A percentile compares a stretch with the other conserved stretches of the same genome.
These are phyloP conservation scores for Periplaneta americana DNA, from an alignment of 1,140 invertebrate genomes.

Conservation along the genomic window DNA sequence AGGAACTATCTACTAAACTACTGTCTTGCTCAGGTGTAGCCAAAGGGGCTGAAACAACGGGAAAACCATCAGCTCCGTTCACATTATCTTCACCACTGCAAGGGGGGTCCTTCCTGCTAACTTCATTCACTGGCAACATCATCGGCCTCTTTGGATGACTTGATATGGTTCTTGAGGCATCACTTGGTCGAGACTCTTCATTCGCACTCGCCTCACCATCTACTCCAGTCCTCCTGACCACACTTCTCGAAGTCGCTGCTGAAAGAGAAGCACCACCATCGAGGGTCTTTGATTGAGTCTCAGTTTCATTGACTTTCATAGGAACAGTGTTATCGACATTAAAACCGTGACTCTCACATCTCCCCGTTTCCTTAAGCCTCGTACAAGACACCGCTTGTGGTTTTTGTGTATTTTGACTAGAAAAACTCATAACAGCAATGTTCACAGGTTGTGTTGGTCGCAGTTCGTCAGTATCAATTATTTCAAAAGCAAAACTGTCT, in stretches of 20 bases:
- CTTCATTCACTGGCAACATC: neutral
- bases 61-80: neutral
- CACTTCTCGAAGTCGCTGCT: neutral
- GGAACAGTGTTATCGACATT: slow-evolving; percentile 46
- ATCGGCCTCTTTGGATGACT: neutral
- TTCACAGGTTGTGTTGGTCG: neutral
- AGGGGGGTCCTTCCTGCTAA: neutral
- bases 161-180: neutral
- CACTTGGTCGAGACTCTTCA: neutral
- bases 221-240: neutral
- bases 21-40: slow-evolving; percentile 55
- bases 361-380: neutral
- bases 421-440: neutral
- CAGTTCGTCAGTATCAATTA: slow-evolving; percentile 68
- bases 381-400: neutral
- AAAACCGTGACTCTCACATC: neutral
- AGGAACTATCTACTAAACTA: slow-evolving; percentile 44
- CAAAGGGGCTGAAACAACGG: slow-evolving; percentile 40
- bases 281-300: neutral
- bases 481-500: slow-evolving; percentile 70
- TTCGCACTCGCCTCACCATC: neutral
- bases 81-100: neutral
- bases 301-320: slow-evolving; percentile 34
- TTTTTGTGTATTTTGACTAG: neutral
- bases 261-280: too few relatives aligned